phyloP scores from a whole-genome alignment of 2,888 invertebrate species.

The Scaptomyza cyrtandrae region DNA sequence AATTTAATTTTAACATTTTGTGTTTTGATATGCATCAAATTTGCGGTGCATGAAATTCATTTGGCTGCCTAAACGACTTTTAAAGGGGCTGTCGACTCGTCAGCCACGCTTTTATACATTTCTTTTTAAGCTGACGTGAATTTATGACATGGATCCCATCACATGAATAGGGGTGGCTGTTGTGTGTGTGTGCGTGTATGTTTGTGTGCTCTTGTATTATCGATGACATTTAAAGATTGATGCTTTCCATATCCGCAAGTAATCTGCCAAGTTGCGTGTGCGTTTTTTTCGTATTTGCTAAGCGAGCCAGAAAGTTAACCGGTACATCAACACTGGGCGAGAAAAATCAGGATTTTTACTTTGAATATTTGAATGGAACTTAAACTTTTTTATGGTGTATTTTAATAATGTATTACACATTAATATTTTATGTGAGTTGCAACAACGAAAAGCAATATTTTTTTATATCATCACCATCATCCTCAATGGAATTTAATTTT shows the following conservation, averaged over 20 bases:
- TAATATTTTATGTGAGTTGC: no score
- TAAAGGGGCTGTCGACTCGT: slow-evolving; percentile 66
- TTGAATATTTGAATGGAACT: no score
- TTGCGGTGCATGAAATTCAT: slow-evolving; percentile 58
- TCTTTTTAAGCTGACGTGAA: slow-evolving; percentile 69
- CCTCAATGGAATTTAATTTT: no score
- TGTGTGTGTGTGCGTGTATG: slow-evolving; percentile 8
- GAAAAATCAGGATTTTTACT: no score
- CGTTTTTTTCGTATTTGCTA: slow-evolving; percentile 51
- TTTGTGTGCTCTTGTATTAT: slow-evolving; percentile 29
- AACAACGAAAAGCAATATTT: no score
- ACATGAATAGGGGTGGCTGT: neutral
- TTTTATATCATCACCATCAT: no score
- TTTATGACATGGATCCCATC: slow-evolving; percentile 59
- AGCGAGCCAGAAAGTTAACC: slow-evolving; percentile 15
- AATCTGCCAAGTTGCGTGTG: slow-evolving; percentile 73
- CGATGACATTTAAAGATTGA: slow-evolving; percentile 78
- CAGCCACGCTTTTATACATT: slow-evolving; percentile 37
- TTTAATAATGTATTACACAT: no score
- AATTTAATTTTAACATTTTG: slow-evolving; percentile 1
- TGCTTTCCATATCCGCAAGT: slow-evolving; percentile 71
- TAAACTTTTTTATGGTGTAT: no score
- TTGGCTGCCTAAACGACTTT: slow-evolving; percentile 67
- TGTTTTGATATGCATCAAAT: slow-evolving; percentile 48
- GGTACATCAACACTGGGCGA: neutral